phyloP scores from a whole-genome alignment of 2,888 invertebrate species.

The Zhengitettix transpicula region DNA sequence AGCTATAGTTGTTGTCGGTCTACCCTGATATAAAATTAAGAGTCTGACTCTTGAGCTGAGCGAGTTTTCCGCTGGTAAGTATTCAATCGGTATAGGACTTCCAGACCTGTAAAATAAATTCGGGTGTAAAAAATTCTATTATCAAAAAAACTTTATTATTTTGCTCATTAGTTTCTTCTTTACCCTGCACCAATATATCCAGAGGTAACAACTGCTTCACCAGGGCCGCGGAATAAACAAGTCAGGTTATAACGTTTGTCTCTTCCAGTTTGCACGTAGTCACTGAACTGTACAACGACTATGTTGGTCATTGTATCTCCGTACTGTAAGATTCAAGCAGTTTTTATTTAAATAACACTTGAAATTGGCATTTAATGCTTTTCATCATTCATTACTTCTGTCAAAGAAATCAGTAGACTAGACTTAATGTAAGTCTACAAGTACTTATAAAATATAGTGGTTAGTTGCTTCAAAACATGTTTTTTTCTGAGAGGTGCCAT shows the following conservation, averaged over 20 bases:
- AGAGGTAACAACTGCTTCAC: slow-evolving; percentile 83
- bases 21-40: slow-evolving; percentile 67
- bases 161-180: slow-evolving; percentile 15
- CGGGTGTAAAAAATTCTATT: neutral
- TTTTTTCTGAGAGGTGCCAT: no score
- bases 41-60: slow-evolving; percentile 75
- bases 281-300: slow-evolving; percentile 84
- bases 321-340: slow-evolving; percentile 38
- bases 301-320: slow-evolving; percentile 89
- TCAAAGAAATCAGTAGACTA: no score
- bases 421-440: no score
- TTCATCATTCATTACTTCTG: no score
- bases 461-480: no score
- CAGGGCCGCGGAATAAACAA: slow-evolving; percentile 81
- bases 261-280: slow-evolving; percentile 77
- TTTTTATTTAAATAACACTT: no score
- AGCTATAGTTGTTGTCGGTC: slow-evolving; percentile 84
- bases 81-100: slow-evolving; percentile 83
- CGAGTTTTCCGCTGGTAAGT: slow-evolving; percentile 79
- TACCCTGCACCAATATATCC: slow-evolving; percentile 86
- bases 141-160: neutral
- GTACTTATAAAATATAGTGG: no score
- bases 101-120: slow-evolving; percentile 48
- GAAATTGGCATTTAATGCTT: no score
- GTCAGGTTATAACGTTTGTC: slow-evolving; percentile 86